Conservation (phyloP, 2,797 vertebrate genomes). For the Adrianichthys oophorus region DNA sequence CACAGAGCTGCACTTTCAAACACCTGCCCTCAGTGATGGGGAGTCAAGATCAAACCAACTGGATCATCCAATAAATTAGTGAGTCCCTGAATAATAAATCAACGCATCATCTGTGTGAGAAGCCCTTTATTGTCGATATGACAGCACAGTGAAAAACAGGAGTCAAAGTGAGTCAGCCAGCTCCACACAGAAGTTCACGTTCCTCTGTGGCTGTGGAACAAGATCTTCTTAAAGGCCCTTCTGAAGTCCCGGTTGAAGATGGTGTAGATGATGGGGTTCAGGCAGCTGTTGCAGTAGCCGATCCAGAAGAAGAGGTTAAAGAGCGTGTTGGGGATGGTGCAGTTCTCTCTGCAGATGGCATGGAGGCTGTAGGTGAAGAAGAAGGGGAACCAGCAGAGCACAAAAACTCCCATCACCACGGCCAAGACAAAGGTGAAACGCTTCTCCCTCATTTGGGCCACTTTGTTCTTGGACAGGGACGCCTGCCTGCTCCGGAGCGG, state of each 20-base stretch:
- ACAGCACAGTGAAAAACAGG: slow-evolving; percentile 58
- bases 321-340: slow-evolving; percentile 68
- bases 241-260: slow-evolving; percentile 81
- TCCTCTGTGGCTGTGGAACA: slow-evolving; percentile 56
- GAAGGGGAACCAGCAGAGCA: slow-evolving; percentile 82
- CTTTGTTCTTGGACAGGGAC: slow-evolving; percentile 67
- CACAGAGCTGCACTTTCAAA: slow-evolving; percentile 4
- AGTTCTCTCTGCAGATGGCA: slow-evolving; percentile 72
- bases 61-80: slow-evolving; percentile 22
- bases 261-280: slow-evolving; percentile 83
- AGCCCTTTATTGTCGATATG: slow-evolving; percentile 69
- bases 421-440: slow-evolving; percentile 80
- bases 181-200: slow-evolving; percentile 14
- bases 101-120: slow-evolving; percentile 40
- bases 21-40: not conserved
- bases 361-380: slow-evolving; percentile 82
- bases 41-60: slow-evolving; percentile 10
- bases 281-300: slow-evolving; percentile 81
- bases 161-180: slow-evolving; percentile 14
- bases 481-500: slow-evolving; percentile 36
- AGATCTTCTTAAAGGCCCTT: slow-evolving; percentile 79
- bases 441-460: slow-evolving; percentile 78
- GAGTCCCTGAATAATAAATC: slow-evolving; percentile 45
- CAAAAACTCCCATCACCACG: slow-evolving; percentile 80
- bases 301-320: slow-evolving; percentile 84